Percentiles rank a stretch among this genome's conserved stretches.
phyloP scores from a whole-genome alignment of 2,888 invertebrate species.

The Cataglyphis rosenhaueri region DNA sequence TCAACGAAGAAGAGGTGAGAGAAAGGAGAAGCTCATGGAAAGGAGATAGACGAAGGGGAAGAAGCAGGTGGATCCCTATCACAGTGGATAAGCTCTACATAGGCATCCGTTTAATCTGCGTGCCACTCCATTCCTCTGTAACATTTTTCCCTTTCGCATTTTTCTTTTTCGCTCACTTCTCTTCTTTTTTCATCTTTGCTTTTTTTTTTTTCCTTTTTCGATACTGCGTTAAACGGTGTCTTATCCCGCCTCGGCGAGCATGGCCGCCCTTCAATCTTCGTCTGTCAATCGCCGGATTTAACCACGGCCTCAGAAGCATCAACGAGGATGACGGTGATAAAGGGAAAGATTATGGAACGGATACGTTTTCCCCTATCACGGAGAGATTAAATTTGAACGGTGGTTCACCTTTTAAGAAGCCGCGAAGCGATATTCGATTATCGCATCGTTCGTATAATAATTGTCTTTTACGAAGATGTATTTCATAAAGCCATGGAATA shows the following conservation, averaged over 20 bases:
- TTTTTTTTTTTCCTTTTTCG: background rate
- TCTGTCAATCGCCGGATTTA: conserved; percentile 63
- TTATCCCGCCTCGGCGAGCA: conserved; percentile 45
- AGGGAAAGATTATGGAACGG: conserved; percentile 57
- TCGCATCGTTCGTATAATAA: conserved; percentile 24
- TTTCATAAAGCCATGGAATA: conserved; percentile 5
- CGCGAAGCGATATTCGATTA: conserved; percentile 9
- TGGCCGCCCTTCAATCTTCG: conserved; percentile 64
- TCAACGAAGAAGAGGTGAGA: conserved; percentile 38
- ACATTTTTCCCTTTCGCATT: background rate
- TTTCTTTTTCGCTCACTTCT: background rate
- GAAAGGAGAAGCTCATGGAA: background rate
- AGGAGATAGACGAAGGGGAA: conserved; percentile 13
- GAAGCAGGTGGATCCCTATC: conserved; percentile 50
- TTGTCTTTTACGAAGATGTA: background rate
- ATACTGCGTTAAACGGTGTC: conserved; percentile 53
- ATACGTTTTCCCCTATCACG: conserved; percentile 46
- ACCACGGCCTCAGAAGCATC: conserved; percentile 29
- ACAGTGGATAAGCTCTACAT: conserved; percentile 52
- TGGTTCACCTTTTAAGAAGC: conserved; percentile 45
- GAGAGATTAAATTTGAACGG: conserved; percentile 30
- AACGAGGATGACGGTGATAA: conserved; percentile 52
- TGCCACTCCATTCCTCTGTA: conserved; percentile 9
- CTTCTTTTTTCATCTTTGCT: background rate
- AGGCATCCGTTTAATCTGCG: conserved; percentile 68